These are phyloP conservation scores for Corvus moneduloides DNA, from an alignment of 2,113 vertebrate species.

Conservation along the genomic window DNA sequence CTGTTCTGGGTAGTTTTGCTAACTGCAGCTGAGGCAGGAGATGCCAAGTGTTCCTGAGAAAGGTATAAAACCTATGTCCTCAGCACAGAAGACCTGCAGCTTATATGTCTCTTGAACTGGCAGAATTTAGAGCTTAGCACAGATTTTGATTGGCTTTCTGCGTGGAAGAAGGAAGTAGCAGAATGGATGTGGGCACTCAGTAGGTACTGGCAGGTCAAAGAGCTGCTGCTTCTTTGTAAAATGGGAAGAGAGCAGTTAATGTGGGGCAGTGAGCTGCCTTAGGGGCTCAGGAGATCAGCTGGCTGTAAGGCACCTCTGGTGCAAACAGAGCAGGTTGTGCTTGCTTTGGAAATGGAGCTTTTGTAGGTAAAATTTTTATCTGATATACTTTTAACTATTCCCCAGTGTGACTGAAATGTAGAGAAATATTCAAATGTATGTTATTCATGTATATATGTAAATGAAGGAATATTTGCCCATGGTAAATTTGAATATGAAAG, in stretches of 20 bases:
- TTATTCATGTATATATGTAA: not conserved
- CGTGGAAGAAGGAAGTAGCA: not conserved
- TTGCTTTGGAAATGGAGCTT: not conserved
- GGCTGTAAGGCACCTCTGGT: not conserved
- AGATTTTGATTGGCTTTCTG: not conserved
- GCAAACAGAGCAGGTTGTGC: not conserved
- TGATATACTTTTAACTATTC: not conserved
- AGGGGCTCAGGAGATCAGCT: not conserved
- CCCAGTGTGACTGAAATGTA: not conserved
- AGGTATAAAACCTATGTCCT: not conserved
- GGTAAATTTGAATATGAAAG: not conserved
- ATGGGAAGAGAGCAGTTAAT: not conserved
- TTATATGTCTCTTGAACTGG: not conserved
- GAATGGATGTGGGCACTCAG: accelerated
- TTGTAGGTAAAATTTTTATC: not conserved
- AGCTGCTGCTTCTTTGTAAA: not conserved
- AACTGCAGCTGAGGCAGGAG: not conserved
- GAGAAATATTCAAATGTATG: not conserved
- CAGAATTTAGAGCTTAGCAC: not conserved
- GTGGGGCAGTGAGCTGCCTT: not conserved
- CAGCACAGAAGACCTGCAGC: not conserved
- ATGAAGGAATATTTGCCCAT: not conserved
- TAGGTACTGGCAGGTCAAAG: accelerated
- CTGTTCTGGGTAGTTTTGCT: not conserved
- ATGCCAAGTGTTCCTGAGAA: not conserved